Percentiles rank a stretch among this genome's conserved stretches.
Conservation (phyloP, 2,113 vertebrate species). For the Damaliscus lunatus region DNA sequence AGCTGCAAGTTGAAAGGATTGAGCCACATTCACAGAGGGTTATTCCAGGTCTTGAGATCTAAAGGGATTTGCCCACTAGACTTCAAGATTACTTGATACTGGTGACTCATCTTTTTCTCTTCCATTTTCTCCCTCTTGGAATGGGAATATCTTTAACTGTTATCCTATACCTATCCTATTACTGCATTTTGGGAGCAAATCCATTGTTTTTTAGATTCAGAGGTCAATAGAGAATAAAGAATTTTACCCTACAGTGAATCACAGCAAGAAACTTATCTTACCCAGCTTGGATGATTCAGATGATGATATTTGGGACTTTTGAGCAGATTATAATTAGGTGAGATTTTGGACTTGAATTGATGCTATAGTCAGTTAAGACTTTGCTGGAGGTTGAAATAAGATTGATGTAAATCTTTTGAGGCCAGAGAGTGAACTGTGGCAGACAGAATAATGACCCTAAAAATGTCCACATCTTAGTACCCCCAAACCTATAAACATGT, state of each 20-base stretch:
- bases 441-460: background rate
- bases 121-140: background rate
- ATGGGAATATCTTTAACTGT: background rate
- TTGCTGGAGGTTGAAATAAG: background rate
- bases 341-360: background rate
- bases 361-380: background rate
- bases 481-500: background rate
- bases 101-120: background rate
- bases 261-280: background rate
- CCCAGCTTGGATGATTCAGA: background rate
- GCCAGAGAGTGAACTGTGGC: background rate
- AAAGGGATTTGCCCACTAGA: background rate
- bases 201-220: background rate
- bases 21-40: background rate
- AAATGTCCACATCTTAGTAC: background rate
- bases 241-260: background rate
- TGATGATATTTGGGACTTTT: background rate
- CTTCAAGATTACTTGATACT: background rate
- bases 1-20: background rate
- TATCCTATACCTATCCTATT: background rate
- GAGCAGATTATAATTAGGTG: background rate
- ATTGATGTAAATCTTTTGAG: background rate
- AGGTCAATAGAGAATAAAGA: background rate
- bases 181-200: background rate
- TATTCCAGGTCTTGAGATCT: background rate